These are phyloP conservation scores for Pedicia rivosa DNA, from an alignment of 2,888 invertebrate genomes.

Conservation along the genomic window DNA sequence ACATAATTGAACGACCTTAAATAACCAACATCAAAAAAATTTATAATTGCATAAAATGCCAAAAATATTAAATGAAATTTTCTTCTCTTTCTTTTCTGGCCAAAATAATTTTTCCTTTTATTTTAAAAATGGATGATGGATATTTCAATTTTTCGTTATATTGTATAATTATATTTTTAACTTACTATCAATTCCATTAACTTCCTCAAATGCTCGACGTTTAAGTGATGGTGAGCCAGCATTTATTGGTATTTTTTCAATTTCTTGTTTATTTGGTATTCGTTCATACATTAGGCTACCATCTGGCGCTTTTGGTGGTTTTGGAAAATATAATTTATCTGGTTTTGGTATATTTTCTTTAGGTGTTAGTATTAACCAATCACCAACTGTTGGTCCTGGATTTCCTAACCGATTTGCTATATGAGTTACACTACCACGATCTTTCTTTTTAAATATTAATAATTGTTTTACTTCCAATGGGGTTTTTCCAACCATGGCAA, in stretches of 20 bases:
- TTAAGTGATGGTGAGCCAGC: conserved; percentile 44
- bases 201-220: conserved; percentile 74
- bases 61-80: conserved; percentile 3
- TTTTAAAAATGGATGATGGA: no score
- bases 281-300: conserved; percentile 78
- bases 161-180: neutral
- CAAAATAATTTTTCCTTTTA: no score
- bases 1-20: neutral
- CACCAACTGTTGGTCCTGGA: conserved; percentile 39
- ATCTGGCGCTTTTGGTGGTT: conserved; percentile 79
- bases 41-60: neutral
- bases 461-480: conserved; percentile 38
- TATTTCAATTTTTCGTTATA: no score
- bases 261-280: conserved; percentile 60
- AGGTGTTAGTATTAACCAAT: conserved; percentile 31
- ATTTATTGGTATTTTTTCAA: conserved; percentile 46
- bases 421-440: conserved; percentile 49
- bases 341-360: conserved; percentile 58
- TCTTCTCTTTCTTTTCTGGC: no score
- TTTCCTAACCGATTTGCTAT: conserved; percentile 56
- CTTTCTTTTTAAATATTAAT: conserved; percentile 37
- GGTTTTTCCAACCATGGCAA: conserved; percentile 38
- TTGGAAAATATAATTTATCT: conserved; percentile 69
- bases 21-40: neutral
- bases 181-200: conserved; percentile 75